Conservation (phyloP, 2,113 vertebrate genomes). For the Callipepla californica region DNA sequence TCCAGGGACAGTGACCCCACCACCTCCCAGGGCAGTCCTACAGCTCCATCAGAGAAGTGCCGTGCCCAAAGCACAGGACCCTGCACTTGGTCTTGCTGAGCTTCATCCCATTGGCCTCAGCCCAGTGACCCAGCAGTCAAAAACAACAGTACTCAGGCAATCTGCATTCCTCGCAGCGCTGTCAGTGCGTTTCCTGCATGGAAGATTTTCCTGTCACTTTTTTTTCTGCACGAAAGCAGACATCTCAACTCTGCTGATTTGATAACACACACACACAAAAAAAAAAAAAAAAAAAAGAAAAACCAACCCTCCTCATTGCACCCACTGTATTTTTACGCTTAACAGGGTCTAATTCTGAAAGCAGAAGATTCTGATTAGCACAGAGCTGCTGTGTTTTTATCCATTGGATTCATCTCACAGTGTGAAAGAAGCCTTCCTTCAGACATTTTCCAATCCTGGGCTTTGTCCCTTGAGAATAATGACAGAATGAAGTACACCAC, state of each 20-base stretch:
- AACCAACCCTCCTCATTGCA: neutral
- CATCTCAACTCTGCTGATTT: neutral
- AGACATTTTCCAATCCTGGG: neutral
- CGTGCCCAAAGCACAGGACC: too few relatives aligned
- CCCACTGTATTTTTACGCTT: neutral
- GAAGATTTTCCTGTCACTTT: neutral
- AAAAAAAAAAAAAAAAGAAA: neutral
- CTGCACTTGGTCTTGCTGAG: too few relatives aligned
- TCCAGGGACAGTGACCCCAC: too few relatives aligned
- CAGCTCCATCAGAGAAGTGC: too few relatives aligned
- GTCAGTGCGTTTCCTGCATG: neutral
- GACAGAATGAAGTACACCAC: neutral
- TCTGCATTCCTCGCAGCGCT: fast-evolving
- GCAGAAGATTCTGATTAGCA: neutral
- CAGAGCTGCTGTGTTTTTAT: neutral
- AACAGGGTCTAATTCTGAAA: neutral
- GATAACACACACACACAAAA: neutral
- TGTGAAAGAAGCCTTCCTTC: neutral
- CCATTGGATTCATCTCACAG: neutral
- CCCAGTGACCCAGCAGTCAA: neutral
- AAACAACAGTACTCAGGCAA: neutral
- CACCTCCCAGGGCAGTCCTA: too few relatives aligned
- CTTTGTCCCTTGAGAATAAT: neutral
- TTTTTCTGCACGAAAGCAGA: neutral
- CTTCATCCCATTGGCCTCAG: too few relatives aligned